Evolutionary conservation across 2,113 vertebrate species (phyloP), one percentile per base, ranked within the genome.

Genomic region (Sinocyclocheilus anophthalmus): DNA sequence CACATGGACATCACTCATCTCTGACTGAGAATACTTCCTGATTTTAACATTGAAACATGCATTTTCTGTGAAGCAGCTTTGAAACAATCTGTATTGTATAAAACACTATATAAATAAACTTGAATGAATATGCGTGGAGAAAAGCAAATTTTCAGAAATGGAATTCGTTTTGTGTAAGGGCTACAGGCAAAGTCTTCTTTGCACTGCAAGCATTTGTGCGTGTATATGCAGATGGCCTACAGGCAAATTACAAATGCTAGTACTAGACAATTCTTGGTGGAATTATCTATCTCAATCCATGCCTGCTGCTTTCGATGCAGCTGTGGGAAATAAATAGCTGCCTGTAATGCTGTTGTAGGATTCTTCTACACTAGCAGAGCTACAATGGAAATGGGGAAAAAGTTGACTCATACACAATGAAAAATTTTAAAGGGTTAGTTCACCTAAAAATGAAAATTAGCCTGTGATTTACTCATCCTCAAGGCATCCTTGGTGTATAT

Each of bases 291-390:
- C 33, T 65, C 59, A 45, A 39, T 45, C 12, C 57, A 61, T 55
- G 75, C 16, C 72, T 55, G 76, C 26, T 76, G n/a, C 42, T 76
- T 20, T 42, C 1, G 73, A 79, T 57, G 18, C 26, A 63, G 37
- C n/a, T 26, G 57, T 39, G 33, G 37, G 22, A 81, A 42, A n/a
- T 77, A 77, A 55, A 55, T n/a, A n/a, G 76, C 18, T 26, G 76
- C 48, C 48, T 55, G 76, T 9, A 18, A 53, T 55, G 50, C 76
- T 77, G 76, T 77, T 77, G 14, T 77, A 55, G n/a, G 75, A 76
- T 53, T n/a, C 14, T 26, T 76, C 45, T 76, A 24, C 24, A 30
- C 1, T 20, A 30, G 48, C 26, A 77, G 48, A 30, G 24, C 14
- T 30, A 30, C 14, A 18, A 30, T 0, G 16, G 24, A 6, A 5